A percentile compares a stretch with the other conserved stretches of the same genome.
phyloP scores from a whole-genome alignment of 2,797 vertebrate species.

The Halcyon badia region DNA sequence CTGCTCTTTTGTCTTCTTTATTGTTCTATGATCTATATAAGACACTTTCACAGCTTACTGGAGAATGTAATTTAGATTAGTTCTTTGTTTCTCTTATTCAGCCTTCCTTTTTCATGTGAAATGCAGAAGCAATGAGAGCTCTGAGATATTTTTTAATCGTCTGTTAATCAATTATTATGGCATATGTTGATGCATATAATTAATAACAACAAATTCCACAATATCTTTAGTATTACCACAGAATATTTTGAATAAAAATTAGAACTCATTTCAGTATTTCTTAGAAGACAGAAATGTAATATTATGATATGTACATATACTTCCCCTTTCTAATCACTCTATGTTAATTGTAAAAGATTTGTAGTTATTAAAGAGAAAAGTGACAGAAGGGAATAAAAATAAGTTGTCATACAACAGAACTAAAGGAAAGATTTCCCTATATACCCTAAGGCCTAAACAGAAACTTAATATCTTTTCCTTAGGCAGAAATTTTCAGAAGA shows the following conservation, averaged over 20 bases:
- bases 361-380: not conserved
- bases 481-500: not conserved
- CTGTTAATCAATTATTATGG: not conserved
- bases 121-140: not conserved
- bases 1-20: not conserved
- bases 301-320: not conserved
- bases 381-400: slow-evolving; percentile 1
- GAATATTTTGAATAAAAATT: not conserved
- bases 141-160: not conserved
- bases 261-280: not conserved
- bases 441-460: not conserved
- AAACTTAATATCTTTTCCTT: slow-evolving; percentile 10
- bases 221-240: not conserved
- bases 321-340: not conserved
- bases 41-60: not conserved
- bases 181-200: not conserved
- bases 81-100: not conserved
- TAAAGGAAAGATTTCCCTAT: not conserved
- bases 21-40: too few species aligned
- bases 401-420: not conserved
- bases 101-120: not conserved
- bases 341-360: not conserved
- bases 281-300: not conserved
- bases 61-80: not conserved
- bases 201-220: not conserved